Evolutionary conservation across 2,888 invertebrate species (phyloP).

Genomic region (Acanthosepion pharaonis): DNA sequence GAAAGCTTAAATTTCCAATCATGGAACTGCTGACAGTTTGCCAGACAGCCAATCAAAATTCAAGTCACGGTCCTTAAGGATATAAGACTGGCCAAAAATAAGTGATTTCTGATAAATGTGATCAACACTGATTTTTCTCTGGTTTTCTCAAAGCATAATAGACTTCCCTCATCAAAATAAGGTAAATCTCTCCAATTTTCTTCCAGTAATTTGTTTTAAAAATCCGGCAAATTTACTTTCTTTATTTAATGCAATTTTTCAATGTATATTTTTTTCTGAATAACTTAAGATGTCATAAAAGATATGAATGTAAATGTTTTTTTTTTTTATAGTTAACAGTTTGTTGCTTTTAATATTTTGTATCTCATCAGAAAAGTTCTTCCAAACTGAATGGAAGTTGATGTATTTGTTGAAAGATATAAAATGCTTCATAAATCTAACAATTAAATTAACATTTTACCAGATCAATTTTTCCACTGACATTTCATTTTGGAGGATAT

Average conservation of each 20-base stretch:
- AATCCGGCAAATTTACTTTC: background rate
- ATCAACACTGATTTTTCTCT: background rate
- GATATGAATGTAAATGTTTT: no score
- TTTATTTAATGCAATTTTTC: background rate
- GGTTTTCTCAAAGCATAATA: background rate
- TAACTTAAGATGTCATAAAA: background rate
- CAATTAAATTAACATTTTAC: background rate
- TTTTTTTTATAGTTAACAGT: no score
- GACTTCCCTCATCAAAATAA: background rate
- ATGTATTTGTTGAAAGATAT: background rate
- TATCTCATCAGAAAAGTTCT: background rate
- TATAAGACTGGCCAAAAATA: background rate
- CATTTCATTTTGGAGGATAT: no score
- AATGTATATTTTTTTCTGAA: background rate
- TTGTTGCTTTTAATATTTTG: background rate
- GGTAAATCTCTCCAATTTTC: background rate
- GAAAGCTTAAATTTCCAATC: background rate
- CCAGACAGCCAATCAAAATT: background rate
- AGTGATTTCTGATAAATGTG: background rate
- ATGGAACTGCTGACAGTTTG: background rate
- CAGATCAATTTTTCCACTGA: no score
- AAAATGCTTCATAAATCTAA: background rate
- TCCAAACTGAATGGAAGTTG: background rate
- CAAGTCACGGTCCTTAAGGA: constrained; percentile 33
- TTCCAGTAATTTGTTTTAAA: background rate